Percentiles rank a stretch among this genome's conserved stretches.
These are phyloP conservation scores for Laticauda colubrina DNA, from an alignment of 2,113 vertebrate species.

Conservation along the genomic window DNA sequence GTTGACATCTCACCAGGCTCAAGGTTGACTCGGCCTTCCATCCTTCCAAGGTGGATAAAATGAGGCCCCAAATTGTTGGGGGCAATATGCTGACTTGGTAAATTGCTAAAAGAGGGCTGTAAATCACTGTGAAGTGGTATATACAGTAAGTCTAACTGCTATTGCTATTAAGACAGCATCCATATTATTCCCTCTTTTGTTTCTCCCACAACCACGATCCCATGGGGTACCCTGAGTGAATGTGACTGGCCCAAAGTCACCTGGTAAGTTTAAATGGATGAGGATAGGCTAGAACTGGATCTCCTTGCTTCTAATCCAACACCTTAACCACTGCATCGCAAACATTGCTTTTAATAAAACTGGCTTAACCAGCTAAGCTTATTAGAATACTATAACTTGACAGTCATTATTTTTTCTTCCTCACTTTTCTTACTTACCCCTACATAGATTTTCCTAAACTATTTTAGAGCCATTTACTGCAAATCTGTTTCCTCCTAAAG, in stretches of 20 bases:
- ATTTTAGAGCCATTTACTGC: background rate
- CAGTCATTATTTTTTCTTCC: background rate
- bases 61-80: too few species aligned
- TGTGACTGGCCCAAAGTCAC: background rate
- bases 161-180: background rate
- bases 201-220: background rate
- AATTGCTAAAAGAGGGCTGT: too few species aligned
- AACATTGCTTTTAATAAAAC: background rate
- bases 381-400: background rate
- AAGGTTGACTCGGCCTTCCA: too few species aligned
- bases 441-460: background rate
- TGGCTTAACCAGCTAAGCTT: background rate
- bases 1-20: too few species aligned
- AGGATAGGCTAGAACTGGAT: background rate
- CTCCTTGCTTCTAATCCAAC: background rate
- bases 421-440: background rate
- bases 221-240: background rate
- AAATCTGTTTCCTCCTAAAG: background rate
- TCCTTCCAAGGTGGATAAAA: too few species aligned
- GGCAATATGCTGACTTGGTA: too few species aligned
- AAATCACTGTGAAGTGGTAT: too few species aligned
- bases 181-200: background rate
- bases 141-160: too few species aligned
- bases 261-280: background rate
- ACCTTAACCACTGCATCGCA: background rate